Conservation (phyloP, 2,888 invertebrate genomes). For the Serripes groenlandicus region DNA sequence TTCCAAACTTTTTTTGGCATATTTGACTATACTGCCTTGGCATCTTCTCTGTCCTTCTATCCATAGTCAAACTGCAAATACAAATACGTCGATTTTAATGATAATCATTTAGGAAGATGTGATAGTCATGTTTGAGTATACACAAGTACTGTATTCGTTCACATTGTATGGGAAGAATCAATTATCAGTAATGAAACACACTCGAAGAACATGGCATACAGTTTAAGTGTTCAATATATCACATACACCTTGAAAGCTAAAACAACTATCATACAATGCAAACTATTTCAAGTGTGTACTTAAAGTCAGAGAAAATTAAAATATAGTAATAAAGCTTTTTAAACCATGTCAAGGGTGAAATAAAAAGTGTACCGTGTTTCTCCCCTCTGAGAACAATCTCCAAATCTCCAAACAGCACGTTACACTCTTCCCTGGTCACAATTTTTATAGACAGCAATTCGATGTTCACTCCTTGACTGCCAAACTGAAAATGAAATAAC, state of each 20-base stretch:
- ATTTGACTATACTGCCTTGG: slow-evolving; percentile 22
- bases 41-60: slow-evolving; percentile 27
- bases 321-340: background rate
- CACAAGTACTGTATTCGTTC: no score
- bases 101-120: slow-evolving; percentile 36
- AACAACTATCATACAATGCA: no score
- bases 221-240: no score
- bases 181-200: no score
- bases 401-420: background rate
- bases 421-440: background rate
- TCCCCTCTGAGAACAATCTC: background rate
- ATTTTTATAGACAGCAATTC: background rate
- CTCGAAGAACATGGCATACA: no score
- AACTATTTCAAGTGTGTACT: no score
- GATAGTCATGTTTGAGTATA: no score
- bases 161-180: no score
- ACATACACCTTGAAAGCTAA: no score
- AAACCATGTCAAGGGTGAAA: background rate
- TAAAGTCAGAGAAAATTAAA: no score
- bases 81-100: slow-evolving; percentile 35
- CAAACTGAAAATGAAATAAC: background rate
- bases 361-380: slow-evolving; percentile 6
- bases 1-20: slow-evolving; percentile 31
- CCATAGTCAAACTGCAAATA: slow-evolving; percentile 16
- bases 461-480: background rate